Evolutionary conservation across 2,797 vertebrate genomes (phyloP), one percentile per base, ranked within the genome.

Genomic region (Sebastes kiyomatsui): DNA sequence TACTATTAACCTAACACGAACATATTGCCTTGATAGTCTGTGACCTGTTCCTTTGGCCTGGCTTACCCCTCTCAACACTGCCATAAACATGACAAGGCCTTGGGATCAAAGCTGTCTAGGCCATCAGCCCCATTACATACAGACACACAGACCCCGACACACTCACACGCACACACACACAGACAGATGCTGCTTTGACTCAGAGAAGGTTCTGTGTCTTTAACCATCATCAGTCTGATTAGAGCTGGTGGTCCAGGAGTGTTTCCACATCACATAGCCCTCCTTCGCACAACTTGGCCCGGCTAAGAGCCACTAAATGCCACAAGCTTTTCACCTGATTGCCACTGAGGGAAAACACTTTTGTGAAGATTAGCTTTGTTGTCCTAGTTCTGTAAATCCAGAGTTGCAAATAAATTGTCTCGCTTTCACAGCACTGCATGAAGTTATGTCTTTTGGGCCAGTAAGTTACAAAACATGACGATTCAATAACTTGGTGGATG

Each of bases 81-180:
- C 82, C 92, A 95, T 96, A 96, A 96, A 96, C 93, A 95, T 96
- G 95, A 96, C 95, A 95, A 93, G 94, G 91, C 88, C 89, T 81
- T 79, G 82, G 92, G 92, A 96, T 96, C 95, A 96, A 96, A 95
- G 91, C 89, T 84, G 90, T 81, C 85, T 80, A 66, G 87, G 79
- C 87, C 86, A 90, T 88, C 87, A 77, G 74, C 75, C 80, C 56
- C 65, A 67, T 75, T 79, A 56, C 56, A 80, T 42, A 30, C 78
- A 59, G 49, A 77, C 79, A 73, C 46, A 59, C 70, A 82, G 65
- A 61, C 64, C 52, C 38, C 22, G 12, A 61, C 42, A 42, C 58
- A 67, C 70, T 30, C 64, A 12, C 66, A 65, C 54, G 74, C 67
- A n/a, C 35, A 65, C 49, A 74, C 71, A 67, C 69, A 64, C 74